Evolutionary conservation across 2,888 invertebrate genomes (phyloP), one percentile per base, ranked within the genome.

Genomic region (Mesorhabditis sp.): DNA sequence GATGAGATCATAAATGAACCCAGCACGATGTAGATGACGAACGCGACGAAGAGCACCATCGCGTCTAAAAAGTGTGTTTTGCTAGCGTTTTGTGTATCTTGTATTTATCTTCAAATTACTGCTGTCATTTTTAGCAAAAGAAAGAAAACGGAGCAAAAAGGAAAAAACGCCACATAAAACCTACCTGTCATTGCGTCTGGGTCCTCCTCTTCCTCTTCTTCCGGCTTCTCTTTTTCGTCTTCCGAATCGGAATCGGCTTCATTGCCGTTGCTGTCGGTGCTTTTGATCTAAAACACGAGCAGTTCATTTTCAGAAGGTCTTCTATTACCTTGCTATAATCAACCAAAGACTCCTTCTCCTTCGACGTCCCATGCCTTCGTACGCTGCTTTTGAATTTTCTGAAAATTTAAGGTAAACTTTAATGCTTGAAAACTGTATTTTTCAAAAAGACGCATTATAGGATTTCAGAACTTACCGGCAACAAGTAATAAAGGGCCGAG

Each of bases 1-100:
- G 77, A 73, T 4, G 81, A 76, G 45, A 83, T 83, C 42, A 81
- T 70, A 10, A 83, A 65, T 4, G 80, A 80, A 28, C 83, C 83
- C 67, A 76, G 69, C 43, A 81, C 74, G 61, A 82, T 79, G 71
- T 83, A 83, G 61, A 83, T 45, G n/a, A 83, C 71, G 69, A 83
- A 83, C 3, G 80, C 79, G 5, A 83, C 42, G 67, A 83, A 82
- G 5, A 83, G 73, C 6, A 79, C 72, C 10, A 81, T 63, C 6
- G 80, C 79, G 42, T 79, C 80, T 62, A n/a, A 7, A 28, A 62
- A 1, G 7, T 50, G 1, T 50, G 5, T 74, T 71, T 41, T 70
- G 69, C 69, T 72, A 61, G 72, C 69, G 45, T 68, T 50, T 10
- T 68, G 4, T 5, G 64, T n/a, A 4, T 68, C 4, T 28, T n/a